Percentiles rank a stretch among this genome's conserved stretches.
Conservation (phyloP, 2,888 invertebrate genomes). For the Heliconius hortense region DNA sequence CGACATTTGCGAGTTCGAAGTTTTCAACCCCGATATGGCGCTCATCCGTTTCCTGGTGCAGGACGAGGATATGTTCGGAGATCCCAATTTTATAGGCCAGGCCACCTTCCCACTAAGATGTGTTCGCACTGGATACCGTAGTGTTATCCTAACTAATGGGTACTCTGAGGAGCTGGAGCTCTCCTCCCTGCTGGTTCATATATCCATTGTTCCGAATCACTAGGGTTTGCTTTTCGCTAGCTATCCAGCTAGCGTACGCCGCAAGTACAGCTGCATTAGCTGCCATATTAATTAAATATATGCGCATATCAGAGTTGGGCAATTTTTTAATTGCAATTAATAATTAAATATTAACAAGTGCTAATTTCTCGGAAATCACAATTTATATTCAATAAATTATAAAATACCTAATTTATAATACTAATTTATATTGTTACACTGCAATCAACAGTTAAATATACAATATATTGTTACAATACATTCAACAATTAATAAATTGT, state of each 20-base stretch:
- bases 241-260: neutral
- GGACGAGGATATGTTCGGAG: slow-evolving; percentile 98
- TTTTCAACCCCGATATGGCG: slow-evolving; percentile 91
- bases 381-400: too few relatives aligned
- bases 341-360: too few relatives aligned
- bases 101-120: slow-evolving; percentile 94
- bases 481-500: too few relatives aligned
- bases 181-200: slow-evolving; percentile 91
- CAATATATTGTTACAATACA: too few relatives aligned
- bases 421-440: too few relatives aligned
- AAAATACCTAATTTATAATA: too few relatives aligned
- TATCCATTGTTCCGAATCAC: slow-evolving; percentile 50
- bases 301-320: too few relatives aligned
- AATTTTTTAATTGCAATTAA: too few relatives aligned
- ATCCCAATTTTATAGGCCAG: slow-evolving; percentile 97
- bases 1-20: slow-evolving; percentile 91
- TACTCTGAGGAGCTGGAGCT: slow-evolving; percentile 96
- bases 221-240: slow-evolving; percentile 8
- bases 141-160: slow-evolving; percentile 94
- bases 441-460: too few relatives aligned
- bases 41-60: slow-evolving; percentile 93
- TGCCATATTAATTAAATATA: neutral
- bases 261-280: neutral
- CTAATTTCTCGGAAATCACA: too few relatives aligned
- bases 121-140: slow-evolving; percentile 92